Percentiles rank a stretch among this genome's conserved stretches.
Conservation (phyloP, 2,797 vertebrate genomes). For the Tiaroga cobitis region DNA sequence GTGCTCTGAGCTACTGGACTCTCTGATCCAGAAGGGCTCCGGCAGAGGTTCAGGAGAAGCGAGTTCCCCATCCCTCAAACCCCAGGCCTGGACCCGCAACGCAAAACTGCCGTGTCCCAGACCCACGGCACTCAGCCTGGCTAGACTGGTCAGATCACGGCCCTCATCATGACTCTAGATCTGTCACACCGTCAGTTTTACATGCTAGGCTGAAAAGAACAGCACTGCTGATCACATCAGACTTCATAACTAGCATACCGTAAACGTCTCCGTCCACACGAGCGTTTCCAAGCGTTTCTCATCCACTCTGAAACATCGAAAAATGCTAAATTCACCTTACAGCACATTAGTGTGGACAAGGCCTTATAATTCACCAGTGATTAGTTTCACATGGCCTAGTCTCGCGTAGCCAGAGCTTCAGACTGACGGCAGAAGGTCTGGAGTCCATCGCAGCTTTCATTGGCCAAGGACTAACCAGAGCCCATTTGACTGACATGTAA, state of each 20-base stretch:
- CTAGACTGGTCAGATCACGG: constrained; percentile 75
- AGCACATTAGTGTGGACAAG: too few relatives aligned
- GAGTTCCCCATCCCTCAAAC: constrained; percentile 36
- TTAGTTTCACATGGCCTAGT: too few relatives aligned
- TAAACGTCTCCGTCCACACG: too few relatives aligned
- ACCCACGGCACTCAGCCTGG: constrained; percentile 67
- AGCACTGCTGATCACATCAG: not conserved
- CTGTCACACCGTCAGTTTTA: not conserved
- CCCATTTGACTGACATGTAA: not conserved
- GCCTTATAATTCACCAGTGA: too few relatives aligned
- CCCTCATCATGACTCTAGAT: not conserved
- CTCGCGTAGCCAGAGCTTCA: too few relatives aligned
- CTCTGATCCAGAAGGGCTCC: constrained; percentile 73
- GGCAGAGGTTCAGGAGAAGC: constrained; percentile 44
- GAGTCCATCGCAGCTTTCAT: too few relatives aligned
- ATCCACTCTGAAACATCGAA: too few relatives aligned
- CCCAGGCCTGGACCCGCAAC: constrained; percentile 33
- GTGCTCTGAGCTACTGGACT: constrained; percentile 79
- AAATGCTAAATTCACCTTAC: too few relatives aligned
- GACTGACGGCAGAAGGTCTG: too few relatives aligned
- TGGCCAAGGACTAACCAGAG: too few relatives aligned
- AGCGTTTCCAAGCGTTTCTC: too few relatives aligned
- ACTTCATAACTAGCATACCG: not conserved
- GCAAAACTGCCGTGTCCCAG: constrained; percentile 62
- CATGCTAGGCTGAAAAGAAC: not conserved